Evolutionary conservation across 2,797 vertebrate species (phyloP).

Genomic region (Potorous gilbertii): DNA sequence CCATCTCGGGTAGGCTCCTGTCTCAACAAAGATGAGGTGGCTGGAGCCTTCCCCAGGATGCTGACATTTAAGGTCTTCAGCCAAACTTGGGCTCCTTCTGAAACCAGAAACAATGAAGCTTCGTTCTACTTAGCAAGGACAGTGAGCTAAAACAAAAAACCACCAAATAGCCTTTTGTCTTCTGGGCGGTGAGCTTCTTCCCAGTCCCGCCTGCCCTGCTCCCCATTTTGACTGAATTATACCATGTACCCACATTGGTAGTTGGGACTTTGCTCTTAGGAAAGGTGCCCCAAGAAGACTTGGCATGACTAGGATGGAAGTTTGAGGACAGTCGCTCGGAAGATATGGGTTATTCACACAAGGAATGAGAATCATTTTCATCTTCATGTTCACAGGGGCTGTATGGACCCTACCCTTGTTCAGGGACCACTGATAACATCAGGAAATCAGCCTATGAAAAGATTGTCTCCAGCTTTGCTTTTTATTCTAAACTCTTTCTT

Average conservation of each 20-base stretch:
- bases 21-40: too few relatives aligned
- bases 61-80: too few relatives aligned
- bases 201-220: background rate
- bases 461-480: background rate
- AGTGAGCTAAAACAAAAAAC: background rate
- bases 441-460: background rate
- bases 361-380: background rate
- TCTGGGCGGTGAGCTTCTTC: background rate
- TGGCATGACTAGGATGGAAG: background rate
- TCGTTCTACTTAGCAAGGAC: too few relatives aligned
- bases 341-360: background rate
- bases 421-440: background rate
- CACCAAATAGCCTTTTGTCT: background rate
- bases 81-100: too few relatives aligned
- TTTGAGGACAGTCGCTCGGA: background rate
- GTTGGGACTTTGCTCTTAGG: background rate
- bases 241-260: rapidly evolving
- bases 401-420: background rate
- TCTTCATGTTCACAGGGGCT: background rate
- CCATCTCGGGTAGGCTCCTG: too few relatives aligned
- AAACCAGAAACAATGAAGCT: too few relatives aligned
- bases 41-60: background rate
- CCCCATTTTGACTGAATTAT: background rate
- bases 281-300: background rate
- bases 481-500: background rate